Base-by-base conservation (phyloP, 2,888 invertebrate species). In the Hirtodrosophila confusa region DNA sequence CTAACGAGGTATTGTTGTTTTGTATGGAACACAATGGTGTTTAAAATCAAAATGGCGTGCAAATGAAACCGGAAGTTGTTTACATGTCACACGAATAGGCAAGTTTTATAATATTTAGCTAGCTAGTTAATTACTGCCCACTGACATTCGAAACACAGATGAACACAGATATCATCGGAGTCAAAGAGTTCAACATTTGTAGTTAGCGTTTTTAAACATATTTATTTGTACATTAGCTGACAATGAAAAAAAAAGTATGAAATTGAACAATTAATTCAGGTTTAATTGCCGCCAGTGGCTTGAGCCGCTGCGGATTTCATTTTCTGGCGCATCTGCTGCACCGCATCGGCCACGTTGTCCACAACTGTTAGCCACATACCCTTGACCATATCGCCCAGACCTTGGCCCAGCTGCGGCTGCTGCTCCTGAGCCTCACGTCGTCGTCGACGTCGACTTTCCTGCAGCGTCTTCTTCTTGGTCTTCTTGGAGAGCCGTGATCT, bases 261-360 rank as follows among this genome's bases (percentile, higher is more conserved):
- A 9, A 24, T 17, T 3, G 6, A 41, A 8, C 6, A 6, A 37
- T 54, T 3, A 27, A 3, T 40, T 39, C 3, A 5, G 23, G 10
- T 36, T 51, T 24, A 56, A 23, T 17, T 37, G 33, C 36, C 40
- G n/a, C 9, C 33, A 3, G 23, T 7, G 3, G 41, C 54, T 31
- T 70, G 75, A 6, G 55, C 55, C 1, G 66, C 53, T 0, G 72
- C 47, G 2, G 49, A 66, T 12, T 39, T 55, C 8, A 89, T 70
- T 8, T 64, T 54, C 23, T 83, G 60, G 0, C 73, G 67, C 57
- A 89, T 12, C 36, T 66, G 75, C 29, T 88, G 70, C 35, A 82
- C 56, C 35, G 75, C 56, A 4, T 76, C 61, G 11, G 56, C 55
- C 44, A 89, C 62, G 3, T 79, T 66, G 40, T 77, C 62, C 47